Base-by-base conservation (phyloP, 2,113 vertebrate genomes). In the Prinia subflava region DNA sequence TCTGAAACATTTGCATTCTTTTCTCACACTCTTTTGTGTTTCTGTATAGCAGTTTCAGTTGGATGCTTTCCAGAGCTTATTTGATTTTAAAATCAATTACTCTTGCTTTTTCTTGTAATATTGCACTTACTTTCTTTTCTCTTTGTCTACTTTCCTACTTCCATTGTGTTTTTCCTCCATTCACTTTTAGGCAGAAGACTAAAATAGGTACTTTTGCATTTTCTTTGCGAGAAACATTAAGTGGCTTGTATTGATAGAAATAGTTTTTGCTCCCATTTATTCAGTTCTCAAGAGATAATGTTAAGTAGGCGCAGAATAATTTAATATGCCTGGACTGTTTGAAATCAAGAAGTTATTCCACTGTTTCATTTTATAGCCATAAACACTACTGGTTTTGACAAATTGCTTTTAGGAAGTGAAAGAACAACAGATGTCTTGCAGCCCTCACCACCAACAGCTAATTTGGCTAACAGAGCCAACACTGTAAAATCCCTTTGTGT, bases 281-380 rank as follows among this genome's bases (percentile, higher is more conserved):
- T 95, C 6, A 86, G 92, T 94, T 92, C 53, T 91, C 65, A 68
- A 46, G 82, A 86, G 42, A 87, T 86, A 87, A 92, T 44, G 28
- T 50, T 81, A 84, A 95, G 44, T 90, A 78, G 47, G 60, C 64
- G 8, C 17, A 82, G 64, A 96, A 31, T 85, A 95, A 96, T 89
- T 95, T 90, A 87, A 88, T 90, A 86, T 69, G 33, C 3, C 46
- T 97, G 35, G 41, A 90, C 39, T 73, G 28, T 80, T 84, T 90
- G 67, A 96, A 97, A 95, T 88, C 30, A 55, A 91, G n/a, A 56
- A 78, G 94, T 94, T 94, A 89, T 93, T 85, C 59, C 15, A 83
- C 13, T 81, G 37, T 67, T 96, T 96, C 44, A 85, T 55, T 89
- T 94, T 83, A 62, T 78, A 89, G 35, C 31, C 28, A 89, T 89